Evolutionary conservation across 35 echinoderm and acorn worm genomes (phyloP).

Genomic region (Acanthaster planci): DNA sequence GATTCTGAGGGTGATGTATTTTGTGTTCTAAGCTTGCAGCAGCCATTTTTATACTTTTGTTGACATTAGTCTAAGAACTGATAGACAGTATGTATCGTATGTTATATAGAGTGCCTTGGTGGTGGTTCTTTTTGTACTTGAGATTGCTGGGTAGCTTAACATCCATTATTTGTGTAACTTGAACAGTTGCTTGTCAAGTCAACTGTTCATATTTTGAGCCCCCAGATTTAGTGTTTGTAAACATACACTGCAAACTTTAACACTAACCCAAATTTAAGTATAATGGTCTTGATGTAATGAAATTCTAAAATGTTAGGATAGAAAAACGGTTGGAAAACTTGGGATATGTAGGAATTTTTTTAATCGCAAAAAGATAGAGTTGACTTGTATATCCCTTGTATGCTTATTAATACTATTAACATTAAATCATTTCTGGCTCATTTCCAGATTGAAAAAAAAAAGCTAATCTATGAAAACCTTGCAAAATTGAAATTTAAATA

Average conservation of each 20-base stretch:
- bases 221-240: constrained; percentile 10
- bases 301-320: background rate
- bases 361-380: background rate
- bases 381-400: constrained; percentile 23
- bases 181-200: too few species aligned
- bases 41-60: too few species aligned
- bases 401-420: constrained; percentile 21
- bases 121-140: background rate
- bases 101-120: constrained; percentile 26
- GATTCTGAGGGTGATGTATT: too few species aligned
- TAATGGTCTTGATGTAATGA: constrained; percentile 5
- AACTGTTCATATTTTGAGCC: background rate
- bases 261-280: constrained; percentile 3
- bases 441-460: background rate
- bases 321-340: background rate
- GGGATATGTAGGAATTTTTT: background rate
- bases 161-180: too few species aligned
- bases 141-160: too few species aligned
- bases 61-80: too few species aligned
- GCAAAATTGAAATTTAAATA: constrained; percentile 26
- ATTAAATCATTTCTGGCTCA: background rate
- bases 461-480: constrained; percentile 23
- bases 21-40: too few species aligned
- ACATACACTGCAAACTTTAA: background rate
- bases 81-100: background rate